Percentiles rank a stretch among this genome's conserved stretches.
Conservation (phyloP, 1,140 invertebrate species). For the Drusus annulatus region DNA sequence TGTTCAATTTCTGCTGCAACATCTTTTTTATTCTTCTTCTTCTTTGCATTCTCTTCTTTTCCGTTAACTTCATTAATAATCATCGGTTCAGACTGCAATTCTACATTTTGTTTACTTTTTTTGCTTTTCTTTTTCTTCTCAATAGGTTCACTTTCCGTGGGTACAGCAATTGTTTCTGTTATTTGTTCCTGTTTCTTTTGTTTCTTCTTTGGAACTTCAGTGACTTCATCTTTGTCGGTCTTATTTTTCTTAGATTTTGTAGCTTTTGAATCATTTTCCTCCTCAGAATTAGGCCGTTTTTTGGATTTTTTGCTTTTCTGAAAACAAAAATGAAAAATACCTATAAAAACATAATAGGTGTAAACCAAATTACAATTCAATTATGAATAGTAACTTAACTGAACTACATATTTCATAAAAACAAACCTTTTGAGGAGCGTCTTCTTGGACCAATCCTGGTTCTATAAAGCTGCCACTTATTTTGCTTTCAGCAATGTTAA, state of each 20-base stretch:
- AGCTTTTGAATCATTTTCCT: slow-evolving; percentile 41
- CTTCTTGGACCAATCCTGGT: slow-evolving; percentile 29
- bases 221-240: slow-evolving; percentile 10
- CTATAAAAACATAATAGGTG: background rate
- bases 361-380: background rate
- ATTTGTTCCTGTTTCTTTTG: slow-evolving; percentile 8
- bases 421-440: background rate
- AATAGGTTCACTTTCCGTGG: slow-evolving; percentile 16
- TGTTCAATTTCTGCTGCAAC: background rate
- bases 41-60: slow-evolving; percentile 49
- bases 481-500: slow-evolving; percentile 64
- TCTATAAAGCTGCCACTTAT: slow-evolving; percentile 65
- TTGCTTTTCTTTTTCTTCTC: slow-evolving; percentile 54
- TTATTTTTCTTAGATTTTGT: slow-evolving; percentile 51
- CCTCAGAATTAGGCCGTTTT: slow-evolving; percentile 52
- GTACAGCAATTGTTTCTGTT: slow-evolving; percentile 1
- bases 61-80: slow-evolving; percentile 31
- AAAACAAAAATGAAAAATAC: slow-evolving; percentile 7
- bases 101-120: slow-evolving; percentile 18
- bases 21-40: slow-evolving; percentile 49
- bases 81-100: slow-evolving; percentile 11
- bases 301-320: slow-evolving; percentile 50
- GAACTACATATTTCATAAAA: background rate
- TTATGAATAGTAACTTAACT: background rate
- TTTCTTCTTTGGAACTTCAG: slow-evolving; percentile 47